Evolutionary conservation across 2,113 vertebrate genomes (phyloP).

Genomic region (Hirundichthys speculiger): DNA sequence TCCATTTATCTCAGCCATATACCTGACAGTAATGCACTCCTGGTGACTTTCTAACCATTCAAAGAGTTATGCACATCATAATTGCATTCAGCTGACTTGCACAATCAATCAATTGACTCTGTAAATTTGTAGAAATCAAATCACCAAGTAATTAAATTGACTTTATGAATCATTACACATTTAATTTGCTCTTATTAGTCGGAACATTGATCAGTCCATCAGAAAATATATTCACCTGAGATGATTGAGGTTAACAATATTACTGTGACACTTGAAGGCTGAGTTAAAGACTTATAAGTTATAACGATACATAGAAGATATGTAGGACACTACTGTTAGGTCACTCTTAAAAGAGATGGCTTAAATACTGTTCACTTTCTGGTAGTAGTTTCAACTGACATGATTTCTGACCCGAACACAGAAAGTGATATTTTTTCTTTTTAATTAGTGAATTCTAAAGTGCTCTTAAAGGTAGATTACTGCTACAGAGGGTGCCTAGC

Average conservation of each 20-base stretch:
- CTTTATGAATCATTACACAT: conserved; percentile 5
- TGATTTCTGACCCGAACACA: conserved; percentile 6
- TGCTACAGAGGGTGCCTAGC: conserved; percentile 67
- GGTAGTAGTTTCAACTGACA: conserved; percentile 14
- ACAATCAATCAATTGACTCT: conserved; percentile 2
- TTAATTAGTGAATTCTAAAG: conserved; percentile 33
- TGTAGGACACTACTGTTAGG: conserved; percentile 2
- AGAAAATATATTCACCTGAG: background rate
- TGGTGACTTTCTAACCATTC: conserved; percentile 29
- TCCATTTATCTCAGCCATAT: conserved; percentile 65
- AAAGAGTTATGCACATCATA: conserved; percentile 18
- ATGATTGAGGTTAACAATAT: background rate
- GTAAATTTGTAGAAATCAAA: conserved; percentile 1
- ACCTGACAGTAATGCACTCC: conserved; percentile 48
- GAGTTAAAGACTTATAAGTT: conserved; percentile 2
- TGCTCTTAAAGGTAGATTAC: conserved; percentile 55
- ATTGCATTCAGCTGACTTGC: conserved; percentile 22
- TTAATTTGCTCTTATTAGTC: background rate
- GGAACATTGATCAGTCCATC: background rate
- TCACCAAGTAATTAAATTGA: background rate
- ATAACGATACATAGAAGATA: conserved; percentile 1
- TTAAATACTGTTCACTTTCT: conserved; percentile 27
- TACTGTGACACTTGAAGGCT: background rate
- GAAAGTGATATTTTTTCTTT: conserved; percentile 26
- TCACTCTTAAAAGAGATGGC: conserved; percentile 25